These are phyloP conservation scores for Sepiola atlantica DNA, from an alignment of 2,888 invertebrate species.

Conservation along the genomic window DNA sequence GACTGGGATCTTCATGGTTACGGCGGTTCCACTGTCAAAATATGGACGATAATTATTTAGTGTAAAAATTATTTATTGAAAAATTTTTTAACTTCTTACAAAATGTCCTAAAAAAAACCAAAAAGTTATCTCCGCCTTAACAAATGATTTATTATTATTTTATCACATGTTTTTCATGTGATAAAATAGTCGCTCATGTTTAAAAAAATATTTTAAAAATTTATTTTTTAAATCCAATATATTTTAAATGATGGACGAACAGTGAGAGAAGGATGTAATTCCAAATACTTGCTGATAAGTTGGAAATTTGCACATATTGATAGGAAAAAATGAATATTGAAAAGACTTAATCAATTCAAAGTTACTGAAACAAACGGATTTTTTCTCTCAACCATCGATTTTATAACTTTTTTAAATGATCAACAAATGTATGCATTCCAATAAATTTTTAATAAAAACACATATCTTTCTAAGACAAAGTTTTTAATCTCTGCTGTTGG, in stretches of 20 bases:
- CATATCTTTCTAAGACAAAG: too few relatives aligned
- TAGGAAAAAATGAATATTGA: neutral
- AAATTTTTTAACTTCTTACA: neutral
- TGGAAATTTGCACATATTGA: too few relatives aligned
- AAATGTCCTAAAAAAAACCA: neutral
- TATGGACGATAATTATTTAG: neutral
- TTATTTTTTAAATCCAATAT: neutral
- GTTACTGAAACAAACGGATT: neutral
- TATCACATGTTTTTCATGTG: neutral
- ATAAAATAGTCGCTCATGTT: neutral
- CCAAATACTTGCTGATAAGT: neutral
- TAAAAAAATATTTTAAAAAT: neutral
- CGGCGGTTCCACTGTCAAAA: slow-evolving; percentile 48
- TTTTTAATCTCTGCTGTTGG: too few relatives aligned
- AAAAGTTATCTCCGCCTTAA: neutral
- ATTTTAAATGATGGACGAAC: neutral
- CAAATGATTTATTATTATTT: neutral
- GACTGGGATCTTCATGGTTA: slow-evolving; percentile 56
- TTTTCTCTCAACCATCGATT: neutral
- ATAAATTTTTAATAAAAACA: neutral
- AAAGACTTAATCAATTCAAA: neutral
- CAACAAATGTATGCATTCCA: neutral
- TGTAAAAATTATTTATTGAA: neutral
- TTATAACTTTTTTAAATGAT: neutral
- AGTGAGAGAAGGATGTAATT: neutral